Percentiles rank a stretch among this genome's conserved stretches.
Evolutionary conservation across 92 coral and sea anemone species (phyloP).

Genomic region (Blastomussa wellsi): DNA sequence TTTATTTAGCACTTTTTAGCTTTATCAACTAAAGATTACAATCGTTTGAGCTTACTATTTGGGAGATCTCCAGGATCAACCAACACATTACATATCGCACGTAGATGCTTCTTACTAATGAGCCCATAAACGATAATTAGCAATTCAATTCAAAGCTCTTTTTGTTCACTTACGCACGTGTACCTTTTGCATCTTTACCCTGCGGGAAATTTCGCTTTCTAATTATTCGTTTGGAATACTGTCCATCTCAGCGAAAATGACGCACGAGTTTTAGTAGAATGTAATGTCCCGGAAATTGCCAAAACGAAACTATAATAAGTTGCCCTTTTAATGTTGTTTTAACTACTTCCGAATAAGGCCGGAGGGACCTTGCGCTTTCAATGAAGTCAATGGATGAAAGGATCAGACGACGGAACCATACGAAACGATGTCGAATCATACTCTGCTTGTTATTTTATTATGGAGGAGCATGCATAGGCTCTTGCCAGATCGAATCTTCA

Average conservation of each 20-base stretch:
- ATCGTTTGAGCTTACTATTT: neutral
- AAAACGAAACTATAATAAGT: neutral
- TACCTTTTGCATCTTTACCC: neutral
- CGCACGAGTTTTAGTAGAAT: neutral
- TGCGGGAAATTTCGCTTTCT: neutral
- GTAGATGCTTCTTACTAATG: neutral
- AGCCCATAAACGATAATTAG: neutral
- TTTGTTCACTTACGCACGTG: neutral
- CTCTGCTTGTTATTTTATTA: neutral
- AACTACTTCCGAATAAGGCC: neutral
- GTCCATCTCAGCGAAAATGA: neutral
- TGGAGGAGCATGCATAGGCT: neutral
- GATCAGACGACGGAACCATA: neutral
- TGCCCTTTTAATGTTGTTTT: neutral
- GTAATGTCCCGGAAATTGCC: slow-evolving; percentile 7
- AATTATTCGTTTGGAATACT: neutral
- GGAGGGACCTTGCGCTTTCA: neutral
- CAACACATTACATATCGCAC: neutral
- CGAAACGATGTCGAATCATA: neutral
- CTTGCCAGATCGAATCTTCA: neutral
- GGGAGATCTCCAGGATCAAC: neutral
- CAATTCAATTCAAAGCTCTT: neutral
- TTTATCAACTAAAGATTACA: neutral
- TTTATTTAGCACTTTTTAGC: neutral
- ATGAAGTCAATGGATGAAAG: neutral